Base-by-base conservation (phyloP, 1,140 invertebrate species). In the Dendroctonus valens region DNA sequence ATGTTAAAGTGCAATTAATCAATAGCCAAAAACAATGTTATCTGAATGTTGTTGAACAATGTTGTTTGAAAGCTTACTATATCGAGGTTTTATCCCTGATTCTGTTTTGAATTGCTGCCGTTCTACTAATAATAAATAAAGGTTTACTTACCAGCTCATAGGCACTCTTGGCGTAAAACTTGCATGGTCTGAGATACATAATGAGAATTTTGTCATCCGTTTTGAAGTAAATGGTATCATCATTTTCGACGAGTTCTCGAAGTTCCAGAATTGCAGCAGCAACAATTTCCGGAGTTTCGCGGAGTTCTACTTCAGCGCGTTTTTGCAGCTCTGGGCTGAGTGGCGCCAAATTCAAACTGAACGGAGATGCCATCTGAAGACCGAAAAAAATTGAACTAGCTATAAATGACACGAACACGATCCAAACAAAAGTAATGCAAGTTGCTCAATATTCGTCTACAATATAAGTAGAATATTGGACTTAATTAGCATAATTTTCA, bases 131-230 rank as follows among this genome's bases (percentile, higher is more conserved):
- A 26, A 26, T 26, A 26, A 26, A 26, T 26, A 26, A 26, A 26
- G 42, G 4, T 9, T n/a, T 55, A 41, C 85, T 84, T 76, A 89
- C 88, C 79, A 92, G 78, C 70, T 84, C 84, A 42, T 86, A 78
- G 0, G 90, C 90, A 78, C 89, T 91, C 66, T 92, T 82, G 0
- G 90, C 84, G 73, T 92, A 92, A 77, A 85, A 93, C 77, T 93
- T 91, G 75, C 88, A 89, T 40, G 89, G 89, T 42, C 91, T 82
- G 11, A 93, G 78, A 72, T 91, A 91, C 38, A 89, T 87, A 15
- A 85, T 81, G 0, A 93, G 80, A 38, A 90, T 85, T 58, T 68
- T 66, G 3, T 90, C 88, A 69, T 92, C 88, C 39, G 89, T 86
- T 53, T 81, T 82, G 63, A 81, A 91, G 65, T 84, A 78, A 41